Evolutionary conservation across 2,113 vertebrate species (phyloP).

Genomic region (Enhydra lutris): DNA sequence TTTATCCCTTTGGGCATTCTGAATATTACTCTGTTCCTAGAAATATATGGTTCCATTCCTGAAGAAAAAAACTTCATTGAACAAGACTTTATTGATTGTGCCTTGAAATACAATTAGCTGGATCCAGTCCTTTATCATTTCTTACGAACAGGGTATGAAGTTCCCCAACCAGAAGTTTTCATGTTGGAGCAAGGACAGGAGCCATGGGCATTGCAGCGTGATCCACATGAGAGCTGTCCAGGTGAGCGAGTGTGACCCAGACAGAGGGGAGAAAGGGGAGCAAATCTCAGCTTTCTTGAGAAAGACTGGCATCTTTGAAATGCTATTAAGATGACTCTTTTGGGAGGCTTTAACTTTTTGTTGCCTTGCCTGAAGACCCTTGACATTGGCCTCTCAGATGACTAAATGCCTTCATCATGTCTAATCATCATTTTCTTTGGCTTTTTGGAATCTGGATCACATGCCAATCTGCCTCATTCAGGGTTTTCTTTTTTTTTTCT

Average conservation of each 20-base stretch:
- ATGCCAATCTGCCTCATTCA: not conserved
- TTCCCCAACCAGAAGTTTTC: conserved; percentile 45
- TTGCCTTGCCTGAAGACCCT: not conserved
- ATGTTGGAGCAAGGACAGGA: conserved; percentile 32
- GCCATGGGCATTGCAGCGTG: not conserved
- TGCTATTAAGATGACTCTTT: not conserved
- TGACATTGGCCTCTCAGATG: not conserved
- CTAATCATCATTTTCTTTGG: not conserved
- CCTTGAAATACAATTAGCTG: not conserved
- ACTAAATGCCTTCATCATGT: not conserved
- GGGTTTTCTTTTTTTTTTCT: not conserved
- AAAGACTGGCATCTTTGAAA: not conserved
- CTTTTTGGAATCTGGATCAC: not conserved
- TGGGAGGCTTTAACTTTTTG: not conserved
- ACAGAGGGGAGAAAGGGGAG: not conserved
- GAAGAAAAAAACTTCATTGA: not conserved
- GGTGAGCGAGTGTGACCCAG: conserved; percentile 15
- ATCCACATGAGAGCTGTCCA: not conserved
- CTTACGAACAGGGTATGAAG: conserved; percentile 38
- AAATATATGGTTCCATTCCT: not conserved
- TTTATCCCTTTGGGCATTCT: not conserved
- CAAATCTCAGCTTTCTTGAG: not conserved
- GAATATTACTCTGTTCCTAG: not conserved
- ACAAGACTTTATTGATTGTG: not conserved
- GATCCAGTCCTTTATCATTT: not conserved